Percentiles rank a stretch among this genome's conserved stretches.
Evolutionary conservation across 2,797 vertebrate species (phyloP).

Genomic region (Coregonus sp.): DNA sequence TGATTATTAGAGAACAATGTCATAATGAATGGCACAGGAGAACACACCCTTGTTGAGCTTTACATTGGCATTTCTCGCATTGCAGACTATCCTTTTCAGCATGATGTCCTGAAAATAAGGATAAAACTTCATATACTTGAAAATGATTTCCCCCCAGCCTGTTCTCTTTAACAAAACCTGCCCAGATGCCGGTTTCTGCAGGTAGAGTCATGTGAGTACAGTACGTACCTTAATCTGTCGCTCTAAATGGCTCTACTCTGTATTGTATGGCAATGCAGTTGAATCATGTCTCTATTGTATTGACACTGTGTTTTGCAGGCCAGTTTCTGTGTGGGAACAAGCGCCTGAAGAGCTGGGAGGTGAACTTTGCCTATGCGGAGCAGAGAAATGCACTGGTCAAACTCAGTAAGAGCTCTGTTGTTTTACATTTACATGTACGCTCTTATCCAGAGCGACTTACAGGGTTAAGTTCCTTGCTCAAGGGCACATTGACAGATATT

Average conservation of each 20-base stretch:
- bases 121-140: background rate
- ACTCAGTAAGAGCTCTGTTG: constrained; percentile 80
- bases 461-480: too few relatives aligned
- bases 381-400: constrained; percentile 96
- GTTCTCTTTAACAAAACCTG: background rate
- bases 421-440: background rate
- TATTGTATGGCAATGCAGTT: background rate
- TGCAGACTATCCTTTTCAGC: background rate
- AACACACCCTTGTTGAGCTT: background rate
- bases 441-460: too few relatives aligned
- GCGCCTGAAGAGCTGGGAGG: constrained; percentile 95
- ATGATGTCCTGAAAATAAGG: background rate
- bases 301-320: constrained; percentile 67
- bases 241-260: background rate
- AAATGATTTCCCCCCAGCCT: background rate
- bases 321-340: constrained; percentile 97
- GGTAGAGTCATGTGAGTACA: background rate
- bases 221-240: background rate
- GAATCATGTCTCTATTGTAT: background rate
- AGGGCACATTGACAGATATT: too few relatives aligned
- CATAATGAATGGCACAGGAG: background rate
- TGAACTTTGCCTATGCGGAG: constrained; percentile 95
- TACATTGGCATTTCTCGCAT: background rate
- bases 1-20: background rate
- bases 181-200: background rate